phyloP scores from a whole-genome alignment of 2,797 vertebrate species.

The Triplophysa yarkandensis region DNA sequence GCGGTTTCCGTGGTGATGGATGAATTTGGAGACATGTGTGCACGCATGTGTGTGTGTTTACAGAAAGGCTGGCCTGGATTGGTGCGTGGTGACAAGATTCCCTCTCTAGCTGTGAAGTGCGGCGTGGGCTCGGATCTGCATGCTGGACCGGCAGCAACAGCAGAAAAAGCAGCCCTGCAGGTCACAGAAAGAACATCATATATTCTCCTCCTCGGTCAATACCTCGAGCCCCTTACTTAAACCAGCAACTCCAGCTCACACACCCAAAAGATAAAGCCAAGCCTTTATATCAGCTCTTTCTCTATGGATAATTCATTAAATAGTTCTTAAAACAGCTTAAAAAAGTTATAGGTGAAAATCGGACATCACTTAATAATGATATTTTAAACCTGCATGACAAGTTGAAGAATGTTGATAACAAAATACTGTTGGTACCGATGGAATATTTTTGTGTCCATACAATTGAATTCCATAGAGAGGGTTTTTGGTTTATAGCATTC shows the following conservation, averaged over 20 bases:
- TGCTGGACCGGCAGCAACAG: constrained; percentile 41
- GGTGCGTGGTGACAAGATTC: constrained; percentile 67
- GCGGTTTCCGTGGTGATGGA: constrained; percentile 78
- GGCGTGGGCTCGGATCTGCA: constrained; percentile 57
- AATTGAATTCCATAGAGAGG: no score
- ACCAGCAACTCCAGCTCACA: constrained; percentile 2
- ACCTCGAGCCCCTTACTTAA: constrained; percentile 14
- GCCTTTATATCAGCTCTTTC: background rate
- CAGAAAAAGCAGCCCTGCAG: constrained; percentile 47
- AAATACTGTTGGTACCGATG: no score
- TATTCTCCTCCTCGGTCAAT: constrained; percentile 30
- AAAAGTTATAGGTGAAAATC: no score
- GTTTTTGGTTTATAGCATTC: no score
- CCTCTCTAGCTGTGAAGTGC: constrained; percentile 67
- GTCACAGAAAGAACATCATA: constrained; percentile 48
- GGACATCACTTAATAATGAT: no score
- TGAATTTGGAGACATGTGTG: constrained; percentile 78
- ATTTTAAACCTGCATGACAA: no score
- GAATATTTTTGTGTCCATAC: no score
- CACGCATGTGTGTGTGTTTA: constrained; percentile 51
- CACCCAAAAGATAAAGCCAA: background rate
- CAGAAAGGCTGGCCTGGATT: constrained; percentile 46
- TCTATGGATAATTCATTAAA: background rate
- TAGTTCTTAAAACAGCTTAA: background rate
- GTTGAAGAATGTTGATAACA: no score